phyloP scores from a whole-genome alignment of 1,140 invertebrate genomes.

The Andrena cerasifolii region DNA sequence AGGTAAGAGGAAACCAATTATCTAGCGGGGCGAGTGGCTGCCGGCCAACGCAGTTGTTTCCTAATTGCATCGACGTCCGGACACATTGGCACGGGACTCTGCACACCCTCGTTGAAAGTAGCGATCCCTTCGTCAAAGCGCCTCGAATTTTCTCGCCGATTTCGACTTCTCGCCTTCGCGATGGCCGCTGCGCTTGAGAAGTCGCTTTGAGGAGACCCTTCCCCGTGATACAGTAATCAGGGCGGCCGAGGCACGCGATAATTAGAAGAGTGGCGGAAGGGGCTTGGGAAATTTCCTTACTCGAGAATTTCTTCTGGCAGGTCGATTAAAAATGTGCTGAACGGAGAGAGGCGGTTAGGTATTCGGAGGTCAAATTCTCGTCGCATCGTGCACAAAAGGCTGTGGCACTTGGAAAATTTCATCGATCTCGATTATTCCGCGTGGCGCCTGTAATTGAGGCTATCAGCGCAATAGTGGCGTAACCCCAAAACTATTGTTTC shows the following conservation, averaged over 20 bases:
- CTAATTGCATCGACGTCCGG: constrained; percentile 69
- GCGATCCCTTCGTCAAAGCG: constrained; percentile 39
- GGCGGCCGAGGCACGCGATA: not conserved
- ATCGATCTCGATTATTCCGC: no score
- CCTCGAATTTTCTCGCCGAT: constrained; percentile 49
- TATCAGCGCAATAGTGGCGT: no score
- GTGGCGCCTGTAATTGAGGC: no score
- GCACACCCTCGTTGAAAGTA: constrained; percentile 36
- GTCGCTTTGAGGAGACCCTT: not conserved
- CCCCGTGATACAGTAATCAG: not conserved
- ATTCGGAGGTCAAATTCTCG: not conserved
- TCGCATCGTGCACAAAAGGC: no score
- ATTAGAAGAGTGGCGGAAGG: not conserved
- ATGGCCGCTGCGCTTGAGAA: not conserved
- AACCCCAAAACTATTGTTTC: no score
- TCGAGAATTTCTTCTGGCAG: not conserved
- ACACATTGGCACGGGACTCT: constrained; percentile 39
- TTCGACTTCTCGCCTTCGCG: constrained; percentile 23
- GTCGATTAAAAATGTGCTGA: not conserved
- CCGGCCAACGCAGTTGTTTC: constrained; percentile 69
- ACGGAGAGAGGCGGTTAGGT: not conserved
- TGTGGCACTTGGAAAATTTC: no score
- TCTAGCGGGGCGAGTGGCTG: constrained; percentile 55
- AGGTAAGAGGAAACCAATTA: constrained; percentile 71
- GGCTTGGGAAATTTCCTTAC: not conserved